A percentile compares a stretch with the other conserved stretches of the same genome.
These are phyloP conservation scores for Numida meleagris DNA, from an alignment of 2,113 vertebrate species.

Conservation along the genomic window DNA sequence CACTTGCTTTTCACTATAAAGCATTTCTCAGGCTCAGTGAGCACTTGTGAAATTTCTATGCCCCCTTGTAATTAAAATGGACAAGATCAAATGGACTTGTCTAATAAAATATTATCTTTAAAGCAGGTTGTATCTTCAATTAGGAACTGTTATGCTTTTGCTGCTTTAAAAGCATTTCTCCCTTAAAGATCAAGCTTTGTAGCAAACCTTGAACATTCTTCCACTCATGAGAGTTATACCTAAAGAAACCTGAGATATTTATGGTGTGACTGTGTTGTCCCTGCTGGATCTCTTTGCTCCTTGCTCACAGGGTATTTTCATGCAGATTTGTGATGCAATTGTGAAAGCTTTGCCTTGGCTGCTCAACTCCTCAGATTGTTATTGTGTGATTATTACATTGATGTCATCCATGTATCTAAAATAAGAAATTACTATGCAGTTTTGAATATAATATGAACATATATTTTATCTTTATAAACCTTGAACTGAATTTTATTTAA, in stretches of 20 bases:
- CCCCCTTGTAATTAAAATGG: background rate
- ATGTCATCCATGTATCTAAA: background rate
- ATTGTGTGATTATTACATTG: background rate
- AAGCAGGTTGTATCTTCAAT: background rate
- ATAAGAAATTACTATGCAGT: background rate
- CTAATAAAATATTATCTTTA: background rate
- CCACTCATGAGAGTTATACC: background rate
- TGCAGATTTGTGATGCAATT: fast-evolving
- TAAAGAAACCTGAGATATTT: background rate
- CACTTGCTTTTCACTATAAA: background rate
- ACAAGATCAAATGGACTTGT: background rate
- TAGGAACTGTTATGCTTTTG: background rate
- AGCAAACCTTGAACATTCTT: background rate
- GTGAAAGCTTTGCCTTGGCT: background rate
- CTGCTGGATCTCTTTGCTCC: background rate
- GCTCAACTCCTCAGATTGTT: background rate
- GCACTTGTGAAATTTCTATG: background rate
- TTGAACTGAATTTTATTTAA: background rate
- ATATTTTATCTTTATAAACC: background rate
- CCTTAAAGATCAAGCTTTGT: background rate
- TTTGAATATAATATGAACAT: background rate
- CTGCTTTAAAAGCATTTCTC: background rate
- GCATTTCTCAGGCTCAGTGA: background rate
- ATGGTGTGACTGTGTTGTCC: background rate
- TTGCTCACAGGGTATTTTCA: background rate